Evolutionary conservation across 1,140 invertebrate species (phyloP).

Genomic region (Zophobas morio): DNA sequence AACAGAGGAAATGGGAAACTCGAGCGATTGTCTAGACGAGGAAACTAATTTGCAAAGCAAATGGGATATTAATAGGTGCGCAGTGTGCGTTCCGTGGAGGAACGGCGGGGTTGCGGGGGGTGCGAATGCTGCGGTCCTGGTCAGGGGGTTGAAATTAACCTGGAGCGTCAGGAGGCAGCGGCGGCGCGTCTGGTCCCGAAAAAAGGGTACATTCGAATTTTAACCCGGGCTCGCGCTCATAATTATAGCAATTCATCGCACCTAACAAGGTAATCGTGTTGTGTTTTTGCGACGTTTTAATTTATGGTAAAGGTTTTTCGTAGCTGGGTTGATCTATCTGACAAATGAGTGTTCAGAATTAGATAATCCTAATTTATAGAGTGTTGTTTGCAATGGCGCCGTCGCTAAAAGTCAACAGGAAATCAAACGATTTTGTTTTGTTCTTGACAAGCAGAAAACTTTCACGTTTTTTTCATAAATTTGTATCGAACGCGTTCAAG

Average conservation of each 20-base stretch:
- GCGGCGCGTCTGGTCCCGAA: too few species aligned
- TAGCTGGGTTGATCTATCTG: background rate
- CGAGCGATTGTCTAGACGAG: slow-evolving; percentile 23
- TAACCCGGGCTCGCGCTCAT: background rate
- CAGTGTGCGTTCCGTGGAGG: background rate
- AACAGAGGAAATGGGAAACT: slow-evolving; percentile 17
- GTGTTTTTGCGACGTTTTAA: slow-evolving; percentile 13
- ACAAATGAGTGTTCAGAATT: background rate
- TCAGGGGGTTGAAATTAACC: too few species aligned
- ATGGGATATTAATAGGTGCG: slow-evolving; percentile 1
- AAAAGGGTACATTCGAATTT: background rate
- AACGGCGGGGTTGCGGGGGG: too few species aligned
- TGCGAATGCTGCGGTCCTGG: too few species aligned
- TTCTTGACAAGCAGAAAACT: too few species aligned
- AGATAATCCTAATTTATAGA: slow-evolving; percentile 7
- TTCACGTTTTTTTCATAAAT: too few species aligned
- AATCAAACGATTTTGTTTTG: too few species aligned
- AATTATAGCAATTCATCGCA: slow-evolving; percentile 14
- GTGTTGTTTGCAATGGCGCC: background rate
- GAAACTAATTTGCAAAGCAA: slow-evolving; percentile 24
- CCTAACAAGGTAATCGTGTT: slow-evolving; percentile 13
- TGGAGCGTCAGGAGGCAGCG: background rate
- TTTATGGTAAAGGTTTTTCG: slow-evolving; percentile 5
- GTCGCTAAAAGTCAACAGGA: too few species aligned
- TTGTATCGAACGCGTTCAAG: too few species aligned